These are phyloP conservation scores for Cardinalis cardinalis DNA, from an alignment of 2,113 vertebrate species.

Conservation along the genomic window DNA sequence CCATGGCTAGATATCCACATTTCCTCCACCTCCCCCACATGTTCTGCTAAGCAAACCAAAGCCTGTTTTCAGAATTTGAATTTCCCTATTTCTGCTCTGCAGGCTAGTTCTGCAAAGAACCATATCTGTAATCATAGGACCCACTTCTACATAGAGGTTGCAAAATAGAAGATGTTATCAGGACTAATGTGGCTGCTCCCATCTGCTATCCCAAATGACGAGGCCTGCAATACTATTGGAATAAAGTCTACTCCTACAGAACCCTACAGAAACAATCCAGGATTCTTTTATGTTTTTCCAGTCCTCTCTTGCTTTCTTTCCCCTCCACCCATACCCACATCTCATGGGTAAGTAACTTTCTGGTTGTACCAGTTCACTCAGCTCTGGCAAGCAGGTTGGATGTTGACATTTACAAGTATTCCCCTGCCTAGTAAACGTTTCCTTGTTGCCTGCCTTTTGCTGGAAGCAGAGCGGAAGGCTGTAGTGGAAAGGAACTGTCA, in stretches of 20 bases:
- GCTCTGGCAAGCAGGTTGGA: not conserved
- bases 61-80: not conserved
- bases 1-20: not conserved
- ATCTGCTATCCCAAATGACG: not conserved
- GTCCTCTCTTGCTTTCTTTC: not conserved
- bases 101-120: not conserved
- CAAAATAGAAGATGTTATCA: slow-evolving; percentile 26
- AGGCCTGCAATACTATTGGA: not conserved
- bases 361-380: slow-evolving; percentile 39
- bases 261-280: not conserved
- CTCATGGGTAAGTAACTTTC: not conserved
- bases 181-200: not conserved
- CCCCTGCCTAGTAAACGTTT: not conserved
- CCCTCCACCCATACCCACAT: not conserved
- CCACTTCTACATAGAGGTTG: not conserved
- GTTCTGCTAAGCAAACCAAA: not conserved
- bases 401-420: slow-evolving; percentile 6
- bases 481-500: not conserved
- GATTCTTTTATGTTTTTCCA: not conserved
- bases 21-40: not conserved
- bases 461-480: not conserved
- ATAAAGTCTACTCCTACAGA: slow-evolving; percentile 3
- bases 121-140: not conserved
- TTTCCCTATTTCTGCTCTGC: slow-evolving; percentile 7
- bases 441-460: not conserved